A percentile compares a stretch with the other conserved stretches of the same genome.
phyloP scores from a whole-genome alignment of 2,888 invertebrate species.

The Caenorhabditis sp. region DNA sequence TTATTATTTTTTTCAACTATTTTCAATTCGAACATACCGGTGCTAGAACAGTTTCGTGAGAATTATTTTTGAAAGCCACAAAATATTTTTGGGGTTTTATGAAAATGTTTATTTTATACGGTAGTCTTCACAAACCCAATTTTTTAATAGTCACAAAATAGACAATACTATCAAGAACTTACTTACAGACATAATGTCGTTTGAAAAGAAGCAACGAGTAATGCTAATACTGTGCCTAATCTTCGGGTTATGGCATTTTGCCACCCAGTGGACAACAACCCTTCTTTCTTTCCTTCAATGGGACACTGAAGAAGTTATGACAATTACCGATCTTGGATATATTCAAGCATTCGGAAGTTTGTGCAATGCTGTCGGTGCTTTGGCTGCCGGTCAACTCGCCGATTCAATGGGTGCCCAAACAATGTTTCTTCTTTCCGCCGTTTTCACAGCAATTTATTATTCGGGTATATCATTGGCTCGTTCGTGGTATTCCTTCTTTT shows the following conservation, averaged over 20 bases:
- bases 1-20: too few relatives aligned
- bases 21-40: too few relatives aligned
- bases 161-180: too few relatives aligned
- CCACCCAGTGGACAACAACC: constrained; percentile 70
- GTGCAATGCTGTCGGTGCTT: constrained; percentile 67
- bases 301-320: constrained; percentile 68
- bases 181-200: constrained; percentile 38
- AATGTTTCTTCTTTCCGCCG: constrained; percentile 65
- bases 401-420: constrained; percentile 67
- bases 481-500: constrained; percentile 66
- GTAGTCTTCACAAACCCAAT: too few relatives aligned
- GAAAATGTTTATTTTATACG: too few relatives aligned
- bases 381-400: constrained; percentile 68
- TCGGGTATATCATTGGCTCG: constrained; percentile 62
- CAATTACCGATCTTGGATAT: constrained; percentile 69
- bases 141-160: too few relatives aligned
- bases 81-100: too few relatives aligned
- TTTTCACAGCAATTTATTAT: constrained; percentile 68
- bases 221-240: constrained; percentile 65
- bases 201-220: constrained; percentile 63
- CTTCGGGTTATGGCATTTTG: constrained; percentile 70
- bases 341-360: constrained; percentile 70
- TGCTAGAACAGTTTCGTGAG: too few relatives aligned
- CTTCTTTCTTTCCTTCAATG: constrained; percentile 70
- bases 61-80: too few relatives aligned